Base-by-base conservation (phyloP, 2,113 vertebrate species). In the Microcebus jonahi region DNA sequence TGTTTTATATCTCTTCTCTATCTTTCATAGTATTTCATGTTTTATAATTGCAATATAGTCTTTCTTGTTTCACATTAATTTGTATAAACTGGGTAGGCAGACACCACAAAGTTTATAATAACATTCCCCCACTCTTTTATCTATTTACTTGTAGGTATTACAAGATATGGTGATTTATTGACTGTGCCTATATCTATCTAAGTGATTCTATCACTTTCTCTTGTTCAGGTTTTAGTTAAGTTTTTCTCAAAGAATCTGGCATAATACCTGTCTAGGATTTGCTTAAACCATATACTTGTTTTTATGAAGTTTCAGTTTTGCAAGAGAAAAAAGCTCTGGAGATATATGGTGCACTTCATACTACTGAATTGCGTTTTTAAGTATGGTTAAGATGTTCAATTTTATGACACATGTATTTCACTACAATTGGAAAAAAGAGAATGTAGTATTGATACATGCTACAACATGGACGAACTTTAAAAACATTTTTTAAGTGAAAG, bases 221-320 rank as follows among this genome's bases (percentile, higher is more conserved):
- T 71, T 76, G 25, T 34, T 79, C 42, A 90, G 31, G 87, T 39
- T 87, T 42, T 61, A 90, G 59, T 50, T 73, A 50, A 50, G 9
- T 29, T 65, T 95, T 91, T 3, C 29, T 91, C 17, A 31, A 84
- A 75, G 21, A 88, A 59, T 63, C 25, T 85, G 42, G 55, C 39
- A 55, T 85, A 88, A 85, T 73, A 67, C 77, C 77, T 63, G 20
- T 94, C 73, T 77, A 93, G 88, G 67, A 88, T 67, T 73, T 91
- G 27, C 45, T 88, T 83, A 67, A 88, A 42, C 10, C 59, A 57
- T 75, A 42, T 39, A 45, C 83, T 88, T 91, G 48, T 20, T 55
- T 61, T 61, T 67, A 42, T 13, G 31, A 23, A 86, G 2, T 25
- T 42, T 67, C 6, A 55, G 6, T n/a, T 27, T 67, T 68, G 12